Conservation (phyloP, 30 jellyfish, hydroid and myxozoan genomes). For the Pseudorhiza aurosa region DNA sequence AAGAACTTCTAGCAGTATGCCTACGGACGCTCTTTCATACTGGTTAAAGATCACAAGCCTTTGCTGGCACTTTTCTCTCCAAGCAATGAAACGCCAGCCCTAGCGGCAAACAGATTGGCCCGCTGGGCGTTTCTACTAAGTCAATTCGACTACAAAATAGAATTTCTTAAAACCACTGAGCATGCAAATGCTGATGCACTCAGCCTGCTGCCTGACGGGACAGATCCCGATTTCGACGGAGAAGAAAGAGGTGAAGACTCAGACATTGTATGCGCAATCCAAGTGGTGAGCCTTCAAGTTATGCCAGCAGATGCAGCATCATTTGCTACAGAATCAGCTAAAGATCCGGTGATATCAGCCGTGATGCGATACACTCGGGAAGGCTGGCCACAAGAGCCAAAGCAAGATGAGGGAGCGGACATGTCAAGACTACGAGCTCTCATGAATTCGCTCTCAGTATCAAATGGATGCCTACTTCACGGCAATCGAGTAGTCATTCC, state of each 20-base stretch:
- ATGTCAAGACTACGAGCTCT: too few species aligned
- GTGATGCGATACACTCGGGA: slow-evolving; percentile 18
- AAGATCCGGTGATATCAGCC: slow-evolving; percentile 20
- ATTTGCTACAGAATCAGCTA: slow-evolving; percentile 6
- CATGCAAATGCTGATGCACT: slow-evolving; percentile 58
- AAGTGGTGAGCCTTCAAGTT: background rate
- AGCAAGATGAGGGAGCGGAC: too few species aligned
- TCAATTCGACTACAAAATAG: slow-evolving; percentile 33
- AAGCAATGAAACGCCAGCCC: slow-evolving; percentile 13
- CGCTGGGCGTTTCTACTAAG: slow-evolving; percentile 49
- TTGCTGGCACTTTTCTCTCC: slow-evolving; percentile 41
- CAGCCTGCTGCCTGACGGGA: slow-evolving; percentile 30
- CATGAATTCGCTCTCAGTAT: background rate
- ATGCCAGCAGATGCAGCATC: slow-evolving; percentile 1
- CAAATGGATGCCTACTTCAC: slow-evolving; percentile 5
- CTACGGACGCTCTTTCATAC: slow-evolving; percentile 38
- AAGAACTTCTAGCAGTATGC: slow-evolving; percentile 26
- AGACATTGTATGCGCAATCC: slow-evolving; percentile 3
- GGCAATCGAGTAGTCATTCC: slow-evolving; percentile 47
- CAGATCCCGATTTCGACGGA: slow-evolving; percentile 42
- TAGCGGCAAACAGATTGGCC: slow-evolving; percentile 45
- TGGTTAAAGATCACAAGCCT: slow-evolving; percentile 46
- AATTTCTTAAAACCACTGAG: slow-evolving; percentile 35
- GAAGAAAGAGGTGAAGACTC: slow-evolving; percentile 21
- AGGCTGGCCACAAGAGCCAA: too few species aligned